Evolutionary conservation across 2,797 vertebrate genomes (phyloP).

Genomic region (Falco biarmicus): DNA sequence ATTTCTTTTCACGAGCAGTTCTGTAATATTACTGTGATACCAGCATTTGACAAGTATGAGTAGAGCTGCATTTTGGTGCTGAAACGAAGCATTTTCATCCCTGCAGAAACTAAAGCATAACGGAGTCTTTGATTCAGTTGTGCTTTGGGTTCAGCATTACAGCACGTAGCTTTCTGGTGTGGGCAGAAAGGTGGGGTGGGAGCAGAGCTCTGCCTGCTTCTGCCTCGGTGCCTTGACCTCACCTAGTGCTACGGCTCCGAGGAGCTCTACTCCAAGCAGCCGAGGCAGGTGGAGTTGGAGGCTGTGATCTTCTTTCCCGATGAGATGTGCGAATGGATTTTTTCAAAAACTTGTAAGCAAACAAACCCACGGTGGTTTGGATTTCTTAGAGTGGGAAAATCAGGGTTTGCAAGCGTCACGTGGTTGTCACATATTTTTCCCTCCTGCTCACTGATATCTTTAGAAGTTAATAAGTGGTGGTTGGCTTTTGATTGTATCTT

Average conservation of each 20-base stretch:
- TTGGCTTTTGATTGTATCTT: slow-evolving; percentile 25
- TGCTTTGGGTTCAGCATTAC: neutral
- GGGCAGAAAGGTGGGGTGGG: neutral
- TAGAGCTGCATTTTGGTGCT: neutral
- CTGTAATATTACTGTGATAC: neutral
- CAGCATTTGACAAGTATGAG: neutral
- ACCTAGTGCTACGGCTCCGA: neutral
- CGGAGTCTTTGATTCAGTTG: neutral
- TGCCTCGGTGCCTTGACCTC: neutral
- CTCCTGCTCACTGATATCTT: neutral
- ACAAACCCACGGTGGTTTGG: neutral
- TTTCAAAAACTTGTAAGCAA: neutral
- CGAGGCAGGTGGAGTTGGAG: neutral
- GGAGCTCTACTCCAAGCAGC: neutral
- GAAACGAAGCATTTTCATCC: neutral
- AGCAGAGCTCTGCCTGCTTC: neutral
- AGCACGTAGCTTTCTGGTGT: accelerated
- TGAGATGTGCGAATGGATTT: neutral
- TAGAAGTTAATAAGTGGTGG: neutral
- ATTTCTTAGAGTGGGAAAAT: neutral
- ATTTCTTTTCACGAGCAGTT: neutral
- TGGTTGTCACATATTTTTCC: neutral
- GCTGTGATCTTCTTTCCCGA: neutral
- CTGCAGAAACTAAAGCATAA: neutral
- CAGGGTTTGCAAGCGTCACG: neutral